A percentile compares a stretch with the other conserved stretches of the same genome.
These are phyloP conservation scores for Danio tinwini DNA, from an alignment of 2,797 vertebrate species.

Conservation along the genomic window DNA sequence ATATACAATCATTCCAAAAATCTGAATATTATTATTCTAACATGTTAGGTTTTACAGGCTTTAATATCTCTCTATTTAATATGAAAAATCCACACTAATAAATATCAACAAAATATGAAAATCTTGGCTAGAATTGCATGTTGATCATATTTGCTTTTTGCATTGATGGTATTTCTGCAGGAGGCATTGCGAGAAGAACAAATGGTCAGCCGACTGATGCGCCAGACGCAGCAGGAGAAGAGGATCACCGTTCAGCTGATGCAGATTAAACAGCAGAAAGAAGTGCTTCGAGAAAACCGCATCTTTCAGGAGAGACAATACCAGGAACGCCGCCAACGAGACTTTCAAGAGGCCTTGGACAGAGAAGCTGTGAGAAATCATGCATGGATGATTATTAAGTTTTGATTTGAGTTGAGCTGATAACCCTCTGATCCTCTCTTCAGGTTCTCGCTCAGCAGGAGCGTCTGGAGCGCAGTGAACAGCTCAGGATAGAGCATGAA, in stretches of 20 bases:
- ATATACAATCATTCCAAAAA: no score
- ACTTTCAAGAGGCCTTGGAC: slow-evolving; percentile 88
- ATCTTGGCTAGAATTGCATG: no score
- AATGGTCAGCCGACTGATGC: slow-evolving; percentile 85
- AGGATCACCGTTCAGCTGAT: slow-evolving; percentile 88
- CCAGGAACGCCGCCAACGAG: slow-evolving; percentile 83
- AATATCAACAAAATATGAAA: no score
- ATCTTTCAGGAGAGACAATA: slow-evolving; percentile 89
- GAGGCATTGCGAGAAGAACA: slow-evolving; percentile 84
- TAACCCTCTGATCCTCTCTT: neutral
- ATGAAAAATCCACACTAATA: no score
- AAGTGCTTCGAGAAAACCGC: slow-evolving; percentile 87
- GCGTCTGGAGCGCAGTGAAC: slow-evolving; percentile 78
- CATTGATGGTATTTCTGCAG: slow-evolving; percentile 67
- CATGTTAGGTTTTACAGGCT: no score
- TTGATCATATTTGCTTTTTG: neutral
- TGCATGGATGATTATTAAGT: neutral
- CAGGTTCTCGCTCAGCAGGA: slow-evolving; percentile 86
- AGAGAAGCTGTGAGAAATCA: slow-evolving; percentile 85
- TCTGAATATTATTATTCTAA: no score
- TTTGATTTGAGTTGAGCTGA: neutral
- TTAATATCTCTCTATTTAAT: no score
- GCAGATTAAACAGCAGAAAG: slow-evolving; percentile 88
- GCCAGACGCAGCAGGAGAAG: slow-evolving; percentile 89
- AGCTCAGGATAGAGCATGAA: slow-evolving; percentile 80